A percentile compares a stretch with the other conserved stretches of the same genome.
phyloP scores from a whole-genome alignment of 2,797 vertebrate genomes.

The Tenualosa thibaudeaui region DNA sequence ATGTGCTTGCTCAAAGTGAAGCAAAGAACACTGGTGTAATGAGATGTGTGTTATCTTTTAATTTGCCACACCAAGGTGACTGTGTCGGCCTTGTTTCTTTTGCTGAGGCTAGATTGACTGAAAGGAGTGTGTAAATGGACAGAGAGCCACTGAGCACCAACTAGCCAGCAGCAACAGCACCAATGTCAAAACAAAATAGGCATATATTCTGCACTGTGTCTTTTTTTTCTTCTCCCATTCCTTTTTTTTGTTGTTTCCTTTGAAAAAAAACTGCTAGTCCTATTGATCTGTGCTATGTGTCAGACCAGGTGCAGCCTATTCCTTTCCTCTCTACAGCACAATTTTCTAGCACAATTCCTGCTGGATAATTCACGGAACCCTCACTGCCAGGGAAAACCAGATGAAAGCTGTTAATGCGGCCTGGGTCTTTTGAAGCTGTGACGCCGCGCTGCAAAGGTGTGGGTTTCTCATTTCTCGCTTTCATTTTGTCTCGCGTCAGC shows the following conservation, averaged over 20 bases:
- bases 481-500: slow-evolving; percentile 44
- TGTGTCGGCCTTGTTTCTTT: not conserved
- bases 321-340: slow-evolving; percentile 74
- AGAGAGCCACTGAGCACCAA: not conserved
- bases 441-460: slow-evolving; percentile 47
- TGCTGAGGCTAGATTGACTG: not conserved
- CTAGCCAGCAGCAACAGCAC: not conserved
- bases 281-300: slow-evolving; percentile 62
- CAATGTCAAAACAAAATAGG: not conserved
- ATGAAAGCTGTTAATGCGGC: slow-evolving; percentile 81
- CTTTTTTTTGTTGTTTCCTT: slow-evolving; percentile 41
- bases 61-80: not conserved
- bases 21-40: not conserved
- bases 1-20: not conserved
- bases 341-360: slow-evolving; percentile 84
- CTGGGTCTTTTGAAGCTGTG: slow-evolving; percentile 60
- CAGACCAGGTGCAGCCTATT: slow-evolving; percentile 80
- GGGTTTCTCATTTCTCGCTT: slow-evolving; percentile 54
- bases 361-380: slow-evolving; percentile 69
- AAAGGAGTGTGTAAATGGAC: not conserved
- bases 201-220: not conserved
- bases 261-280: slow-evolving; percentile 47
- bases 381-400: slow-evolving; percentile 79
- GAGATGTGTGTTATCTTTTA: not conserved
- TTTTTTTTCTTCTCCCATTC: slow-evolving; percentile 29